Percentiles rank a stretch among this genome's conserved stretches.
phyloP scores from a whole-genome alignment of 2,797 vertebrate species.

The Pogoniulus pusillus region DNA sequence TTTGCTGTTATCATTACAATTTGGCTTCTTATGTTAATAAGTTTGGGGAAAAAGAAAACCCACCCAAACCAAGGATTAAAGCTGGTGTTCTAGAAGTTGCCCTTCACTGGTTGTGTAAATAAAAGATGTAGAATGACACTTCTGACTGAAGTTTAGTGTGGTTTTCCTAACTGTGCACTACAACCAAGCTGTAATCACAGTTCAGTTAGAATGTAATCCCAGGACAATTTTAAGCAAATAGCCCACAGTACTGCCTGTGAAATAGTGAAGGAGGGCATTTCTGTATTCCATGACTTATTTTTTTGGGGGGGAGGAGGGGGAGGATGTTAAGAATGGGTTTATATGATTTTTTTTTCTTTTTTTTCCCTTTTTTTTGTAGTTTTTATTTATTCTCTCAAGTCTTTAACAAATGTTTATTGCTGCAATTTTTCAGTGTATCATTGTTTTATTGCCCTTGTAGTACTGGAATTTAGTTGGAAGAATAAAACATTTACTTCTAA shows the following conservation, averaged over 20 bases:
- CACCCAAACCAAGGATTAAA: conserved; percentile 80
- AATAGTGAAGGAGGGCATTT: conserved; percentile 82
- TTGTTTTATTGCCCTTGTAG: conserved; percentile 90
- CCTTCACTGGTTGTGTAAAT: conserved; percentile 86
- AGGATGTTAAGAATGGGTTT: conserved; percentile 81
- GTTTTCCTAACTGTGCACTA: conserved; percentile 85
- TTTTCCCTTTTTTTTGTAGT: conserved; percentile 80
- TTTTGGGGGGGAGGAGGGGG: conserved; percentile 54
- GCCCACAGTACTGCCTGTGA: conserved; percentile 81
- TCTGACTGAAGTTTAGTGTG: conserved; percentile 84
- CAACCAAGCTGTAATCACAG: conserved; percentile 66
- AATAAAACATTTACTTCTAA: conserved; percentile 94
- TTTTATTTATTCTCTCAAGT: conserved; percentile 87
- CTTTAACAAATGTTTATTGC: conserved; percentile 92
- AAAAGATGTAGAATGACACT: conserved; percentile 84
- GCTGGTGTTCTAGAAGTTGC: conserved; percentile 90
- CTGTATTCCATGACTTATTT: conserved; percentile 78
- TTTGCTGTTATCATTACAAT: conserved; percentile 90
- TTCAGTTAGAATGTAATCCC: background rate
- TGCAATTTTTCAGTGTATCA: conserved; percentile 84
- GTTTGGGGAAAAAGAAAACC: conserved; percentile 69
- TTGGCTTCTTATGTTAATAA: conserved; percentile 88
- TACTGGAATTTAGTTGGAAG: conserved; percentile 90
- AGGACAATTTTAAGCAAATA: conserved; percentile 82
- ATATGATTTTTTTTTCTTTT: conserved; percentile 74